Evolutionary conservation across 2,888 invertebrate species (phyloP).

Genomic region (Agrilus biguttatus): DNA sequence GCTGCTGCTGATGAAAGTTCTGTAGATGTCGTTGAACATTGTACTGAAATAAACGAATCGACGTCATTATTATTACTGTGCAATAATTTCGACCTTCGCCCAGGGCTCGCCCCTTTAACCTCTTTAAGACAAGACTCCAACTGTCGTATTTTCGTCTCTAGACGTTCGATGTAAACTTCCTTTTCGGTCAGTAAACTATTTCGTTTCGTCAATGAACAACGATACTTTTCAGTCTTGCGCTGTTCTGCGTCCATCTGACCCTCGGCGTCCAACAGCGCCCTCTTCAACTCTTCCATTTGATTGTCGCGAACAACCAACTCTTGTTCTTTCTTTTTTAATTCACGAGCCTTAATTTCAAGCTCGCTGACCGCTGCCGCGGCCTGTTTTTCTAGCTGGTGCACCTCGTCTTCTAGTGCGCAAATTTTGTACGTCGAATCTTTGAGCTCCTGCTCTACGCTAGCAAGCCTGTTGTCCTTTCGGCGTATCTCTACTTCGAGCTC

Average conservation of each 20-base stretch:
- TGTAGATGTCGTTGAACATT: conserved; percentile 25
- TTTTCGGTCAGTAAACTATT: conserved; percentile 33
- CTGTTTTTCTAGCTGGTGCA: conserved; percentile 16
- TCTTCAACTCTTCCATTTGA: conserved; percentile 14
- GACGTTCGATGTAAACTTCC: conserved; percentile 28
- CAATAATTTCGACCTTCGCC: not conserved
- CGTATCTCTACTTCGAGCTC: conserved; percentile 16
- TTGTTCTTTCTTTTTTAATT: conserved; percentile 5
- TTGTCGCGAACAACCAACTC: conserved; percentile 10
- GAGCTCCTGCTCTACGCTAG: conserved; percentile 22
- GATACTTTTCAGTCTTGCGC: conserved; percentile 32
- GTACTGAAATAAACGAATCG: conserved; percentile 25
- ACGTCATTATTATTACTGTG: conserved; percentile 20
- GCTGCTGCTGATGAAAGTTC: conserved; percentile 17
- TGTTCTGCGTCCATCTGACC: conserved; percentile 29
- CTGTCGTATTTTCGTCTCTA: conserved; percentile 19
- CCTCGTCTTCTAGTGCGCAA: conserved; percentile 8
- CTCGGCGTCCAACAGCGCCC: conserved; percentile 14
- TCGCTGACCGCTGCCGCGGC: conserved; percentile 17
- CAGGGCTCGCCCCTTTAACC: conserved; percentile 21
- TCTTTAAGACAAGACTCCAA: conserved; percentile 22
- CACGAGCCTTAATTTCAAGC: conserved; percentile 11
- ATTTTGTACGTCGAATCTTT: conserved; percentile 20
- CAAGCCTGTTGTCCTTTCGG: conserved; percentile 24
- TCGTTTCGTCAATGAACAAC: conserved; percentile 27